These are phyloP conservation scores for Aythya fuligula DNA, from an alignment of 2,797 vertebrate genomes.

Conservation along the genomic window DNA sequence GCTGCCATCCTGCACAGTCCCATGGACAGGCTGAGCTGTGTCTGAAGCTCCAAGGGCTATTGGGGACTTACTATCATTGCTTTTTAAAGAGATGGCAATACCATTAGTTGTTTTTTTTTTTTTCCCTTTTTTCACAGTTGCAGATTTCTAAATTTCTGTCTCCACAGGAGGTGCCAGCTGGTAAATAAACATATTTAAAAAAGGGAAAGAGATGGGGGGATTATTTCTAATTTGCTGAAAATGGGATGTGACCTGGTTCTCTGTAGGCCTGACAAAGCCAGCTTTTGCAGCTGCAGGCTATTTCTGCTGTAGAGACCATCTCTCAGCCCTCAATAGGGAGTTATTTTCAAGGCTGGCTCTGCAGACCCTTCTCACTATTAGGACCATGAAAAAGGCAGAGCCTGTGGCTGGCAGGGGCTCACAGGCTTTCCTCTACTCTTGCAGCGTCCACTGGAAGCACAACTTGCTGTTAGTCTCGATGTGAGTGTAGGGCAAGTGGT, in stretches of 20 bases:
- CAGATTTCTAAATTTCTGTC: not conserved
- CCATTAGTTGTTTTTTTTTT: not conserved
- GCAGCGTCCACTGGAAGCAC: not conserved
- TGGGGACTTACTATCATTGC: not conserved
- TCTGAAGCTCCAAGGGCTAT: slow-evolving; percentile 12
- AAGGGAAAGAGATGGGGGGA: not conserved
- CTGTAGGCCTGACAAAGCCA: not conserved
- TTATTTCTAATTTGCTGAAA: slow-evolving; percentile 21
- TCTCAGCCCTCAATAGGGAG: not conserved
- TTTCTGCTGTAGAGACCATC: not conserved
- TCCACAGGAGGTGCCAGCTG: slow-evolving; percentile 1
- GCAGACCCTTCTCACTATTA: not conserved
- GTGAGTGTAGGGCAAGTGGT: not conserved
- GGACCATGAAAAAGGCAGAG: not conserved
- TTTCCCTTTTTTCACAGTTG: not conserved
- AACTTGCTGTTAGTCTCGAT: not conserved
- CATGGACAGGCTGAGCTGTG: not conserved
- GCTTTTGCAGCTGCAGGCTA: not conserved
- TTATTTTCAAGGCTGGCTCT: not conserved
- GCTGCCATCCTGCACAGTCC: slow-evolving; percentile 21
- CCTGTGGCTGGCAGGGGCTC: not conserved
- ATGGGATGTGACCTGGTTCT: not conserved
- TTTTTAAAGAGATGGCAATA: slow-evolving; percentile 28
- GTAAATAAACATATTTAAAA: not conserved
- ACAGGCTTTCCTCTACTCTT: not conserved